Conservation (phyloP, 2,888 invertebrate genomes). For the Platycnemis pennipes region DNA sequence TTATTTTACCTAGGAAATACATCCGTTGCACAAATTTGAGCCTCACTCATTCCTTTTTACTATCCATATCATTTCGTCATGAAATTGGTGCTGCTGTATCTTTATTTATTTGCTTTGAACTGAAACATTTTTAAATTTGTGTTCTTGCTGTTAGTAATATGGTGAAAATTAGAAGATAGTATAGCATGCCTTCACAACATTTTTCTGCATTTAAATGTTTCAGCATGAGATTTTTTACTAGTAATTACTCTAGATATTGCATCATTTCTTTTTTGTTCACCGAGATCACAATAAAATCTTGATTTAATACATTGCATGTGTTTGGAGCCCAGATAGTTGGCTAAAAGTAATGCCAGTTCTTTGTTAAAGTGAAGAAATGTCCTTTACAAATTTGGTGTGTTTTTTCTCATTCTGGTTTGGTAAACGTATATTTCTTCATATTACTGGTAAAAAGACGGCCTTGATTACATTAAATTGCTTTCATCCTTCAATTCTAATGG, state of each 20-base stretch:
- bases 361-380: not conserved
- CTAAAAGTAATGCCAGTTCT: not conserved
- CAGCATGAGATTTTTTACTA: not conserved
- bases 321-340: not conserved
- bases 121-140: too few species aligned
- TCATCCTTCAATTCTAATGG: too few species aligned
- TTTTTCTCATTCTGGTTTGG: not conserved
- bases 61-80: too few species aligned
- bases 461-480: too few species aligned
- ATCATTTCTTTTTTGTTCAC: not conserved
- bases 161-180: not conserved
- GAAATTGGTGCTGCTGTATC: too few species aligned
- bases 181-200: not conserved
- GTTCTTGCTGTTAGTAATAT: not conserved
- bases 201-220: not conserved
- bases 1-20: too few species aligned
- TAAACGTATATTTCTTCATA: too few species aligned
- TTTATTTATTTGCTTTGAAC: too few species aligned
- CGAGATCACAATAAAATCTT: not conserved
- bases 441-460: too few species aligned
- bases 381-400: not conserved
- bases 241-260: not conserved
- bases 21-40: too few species aligned
- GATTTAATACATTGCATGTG: not conserved
- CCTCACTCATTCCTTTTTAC: too few species aligned